Evolutionary conservation across 2,113 vertebrate species (phyloP).

Genomic region (Podiceps cristatus): DNA sequence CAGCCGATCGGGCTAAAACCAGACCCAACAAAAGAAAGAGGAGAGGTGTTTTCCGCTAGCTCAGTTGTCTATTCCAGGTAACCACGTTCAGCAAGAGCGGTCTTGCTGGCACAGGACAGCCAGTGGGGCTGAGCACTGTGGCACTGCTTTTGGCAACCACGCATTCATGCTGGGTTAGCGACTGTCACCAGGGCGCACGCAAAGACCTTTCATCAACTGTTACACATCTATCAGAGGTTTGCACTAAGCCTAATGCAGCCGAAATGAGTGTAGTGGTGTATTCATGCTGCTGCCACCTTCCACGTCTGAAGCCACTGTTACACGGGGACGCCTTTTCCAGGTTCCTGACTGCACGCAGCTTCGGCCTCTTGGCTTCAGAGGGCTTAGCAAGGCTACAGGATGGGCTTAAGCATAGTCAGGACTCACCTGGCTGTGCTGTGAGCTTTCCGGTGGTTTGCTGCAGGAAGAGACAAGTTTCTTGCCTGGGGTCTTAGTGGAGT

Average conservation of each 20-base stretch:
- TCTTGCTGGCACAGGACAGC: background rate
- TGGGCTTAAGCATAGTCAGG: background rate
- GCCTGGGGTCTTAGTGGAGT: background rate
- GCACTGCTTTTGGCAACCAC: background rate
- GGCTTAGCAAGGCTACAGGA: background rate
- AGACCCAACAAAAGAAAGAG: background rate
- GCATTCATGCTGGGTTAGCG: rapidly evolving
- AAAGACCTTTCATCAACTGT: background rate
- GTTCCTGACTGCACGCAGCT: background rate
- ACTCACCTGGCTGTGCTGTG: background rate
- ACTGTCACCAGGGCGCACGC: background rate
- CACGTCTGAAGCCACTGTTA: background rate
- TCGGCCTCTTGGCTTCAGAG: background rate
- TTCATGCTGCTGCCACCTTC: background rate
- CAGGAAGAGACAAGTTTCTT: background rate
- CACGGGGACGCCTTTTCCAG: background rate
- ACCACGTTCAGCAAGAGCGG: background rate
- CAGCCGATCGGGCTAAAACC: background rate
- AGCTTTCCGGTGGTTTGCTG: background rate
- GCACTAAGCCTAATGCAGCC: background rate
- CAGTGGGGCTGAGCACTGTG: background rate
- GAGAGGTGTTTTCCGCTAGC: background rate
- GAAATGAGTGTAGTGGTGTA: background rate
- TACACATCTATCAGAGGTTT: background rate
- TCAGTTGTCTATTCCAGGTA: background rate